phyloP scores from a whole-genome alignment of 2,797 vertebrate species.

The Smutsia gigantea region DNA sequence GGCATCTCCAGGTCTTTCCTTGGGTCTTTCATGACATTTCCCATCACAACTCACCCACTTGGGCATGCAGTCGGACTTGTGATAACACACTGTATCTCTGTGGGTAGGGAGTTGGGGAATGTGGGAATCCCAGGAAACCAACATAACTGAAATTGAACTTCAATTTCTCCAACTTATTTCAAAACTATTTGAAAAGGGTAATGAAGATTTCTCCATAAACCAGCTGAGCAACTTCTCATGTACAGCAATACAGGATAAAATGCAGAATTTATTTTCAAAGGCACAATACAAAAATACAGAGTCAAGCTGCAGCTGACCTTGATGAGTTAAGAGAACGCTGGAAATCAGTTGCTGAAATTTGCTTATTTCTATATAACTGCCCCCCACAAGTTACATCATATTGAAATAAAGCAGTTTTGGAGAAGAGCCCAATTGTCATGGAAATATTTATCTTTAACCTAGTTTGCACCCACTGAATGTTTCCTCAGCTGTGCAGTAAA shows the following conservation, averaged over 20 bases:
- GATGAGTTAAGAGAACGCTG: slow-evolving; percentile 30
- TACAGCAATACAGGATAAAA: neutral
- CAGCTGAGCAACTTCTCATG: slow-evolving; percentile 43
- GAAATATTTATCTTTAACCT: slow-evolving; percentile 33
- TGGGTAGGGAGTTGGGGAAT: neutral
- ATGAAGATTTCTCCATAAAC: slow-evolving; percentile 24
- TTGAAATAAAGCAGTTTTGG: slow-evolving; percentile 6
- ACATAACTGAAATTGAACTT: slow-evolving; percentile 43
- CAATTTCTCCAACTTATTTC: slow-evolving; percentile 44
- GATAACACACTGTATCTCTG: neutral
- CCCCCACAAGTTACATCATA: neutral
- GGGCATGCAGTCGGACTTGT: no score
- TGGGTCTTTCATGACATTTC: no score
- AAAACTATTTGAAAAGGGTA: slow-evolving; percentile 34
- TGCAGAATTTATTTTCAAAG: slow-evolving; percentile 34
- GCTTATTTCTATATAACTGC: neutral
- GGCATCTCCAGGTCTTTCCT: no score
- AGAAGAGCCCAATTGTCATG: neutral
- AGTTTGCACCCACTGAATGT: neutral
- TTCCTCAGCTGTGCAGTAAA: neutral
- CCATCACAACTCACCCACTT: no score
- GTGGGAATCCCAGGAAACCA: slow-evolving; percentile 13
- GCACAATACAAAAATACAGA: slow-evolving; percentile 32
- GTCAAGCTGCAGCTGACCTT: slow-evolving; percentile 56
- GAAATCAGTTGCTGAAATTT: slow-evolving; percentile 49